Base-by-base conservation (phyloP, 2,888 invertebrate genomes). In the Cantharis lateralis region DNA sequence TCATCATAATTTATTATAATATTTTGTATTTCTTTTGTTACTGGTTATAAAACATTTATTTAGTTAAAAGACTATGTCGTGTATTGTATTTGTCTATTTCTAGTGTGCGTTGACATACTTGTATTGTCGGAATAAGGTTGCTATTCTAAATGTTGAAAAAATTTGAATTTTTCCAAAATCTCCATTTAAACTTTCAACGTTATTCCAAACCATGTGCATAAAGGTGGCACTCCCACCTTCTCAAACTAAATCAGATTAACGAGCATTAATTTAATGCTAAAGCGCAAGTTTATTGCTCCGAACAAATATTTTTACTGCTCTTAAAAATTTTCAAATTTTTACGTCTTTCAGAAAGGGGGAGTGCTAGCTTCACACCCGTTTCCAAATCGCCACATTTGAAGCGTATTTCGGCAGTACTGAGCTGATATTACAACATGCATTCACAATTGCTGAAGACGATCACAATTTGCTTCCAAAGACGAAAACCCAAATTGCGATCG, bases 21-120 rank as follows among this genome's bases (percentile, higher is more conserved):
- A 32, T 32, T 32, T 32, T 32, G 32, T n/a, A n/a, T 48, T 48
- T 48, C 48, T 48, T 48, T 48, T 48, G 48, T 48, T 48, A 48
- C 48, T 48, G 48, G n/a, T 48, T 48, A 48, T 48, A 48, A 48
- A 48, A 66, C 64, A 24, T 66, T 66, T 66, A 66, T 66, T 66
- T 66, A 66, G 24, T 15, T 20, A 66, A 66, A 82, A 24, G 72
- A 74, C n/a, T 68, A 62, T 74, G 82, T 81, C 72, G 79, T 81
- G 79, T 75, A 20, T 82, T 82, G 84, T 86, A 86, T 86, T 87
- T 87, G 86, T 86, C 86, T 86, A 85, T 84, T 86, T 85, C 85
- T 85, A 84, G 85, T 87, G 87, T 85, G 87, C 86, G 86, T 86
- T 85, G 74, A 77, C 77, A 74, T 77, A 80, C 81, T 80, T 82